Evolutionary conservation across 2,888 invertebrate species (phyloP).

Genomic region (Eupithecia centaureata): DNA sequence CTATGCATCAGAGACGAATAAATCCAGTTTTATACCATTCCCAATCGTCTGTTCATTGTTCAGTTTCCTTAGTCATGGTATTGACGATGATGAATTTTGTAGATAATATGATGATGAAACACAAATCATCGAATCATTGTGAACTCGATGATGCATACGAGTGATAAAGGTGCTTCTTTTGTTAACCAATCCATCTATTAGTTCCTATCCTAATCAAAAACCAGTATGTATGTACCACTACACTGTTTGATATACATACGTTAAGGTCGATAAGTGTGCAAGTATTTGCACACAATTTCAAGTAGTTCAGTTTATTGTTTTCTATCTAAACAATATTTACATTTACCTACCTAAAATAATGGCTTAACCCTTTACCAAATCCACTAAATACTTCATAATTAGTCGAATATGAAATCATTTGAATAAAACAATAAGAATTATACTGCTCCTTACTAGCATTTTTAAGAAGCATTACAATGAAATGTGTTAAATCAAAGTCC

Average conservation of each 20-base stretch:
- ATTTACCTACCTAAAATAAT: neutral
- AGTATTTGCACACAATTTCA: neutral
- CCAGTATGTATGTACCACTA: neutral
- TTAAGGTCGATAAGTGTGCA: neutral
- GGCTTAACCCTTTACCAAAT: neutral
- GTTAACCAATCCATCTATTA: neutral
- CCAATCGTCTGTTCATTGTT: slow-evolving; percentile 38
- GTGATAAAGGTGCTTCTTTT: slow-evolving; percentile 2
- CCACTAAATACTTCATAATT: neutral
- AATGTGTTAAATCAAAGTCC: neutral
- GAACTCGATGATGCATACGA: neutral
- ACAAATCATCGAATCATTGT: neutral
- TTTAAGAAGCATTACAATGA: neutral
- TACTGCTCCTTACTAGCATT: neutral
- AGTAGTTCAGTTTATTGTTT: neutral
- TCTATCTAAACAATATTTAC: neutral
- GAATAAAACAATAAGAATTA: neutral
- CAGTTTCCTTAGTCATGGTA: slow-evolving; percentile 32
- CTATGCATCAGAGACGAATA: slow-evolving; percentile 13
- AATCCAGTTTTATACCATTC: slow-evolving; percentile 43
- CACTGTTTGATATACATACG: neutral
- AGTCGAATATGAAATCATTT: neutral
- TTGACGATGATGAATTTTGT: slow-evolving; percentile 7
- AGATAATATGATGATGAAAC: neutral
- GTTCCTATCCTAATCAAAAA: neutral